Percentiles rank a stretch among this genome's conserved stretches.
Conservation (phyloP, 2,888 invertebrate species). For the Phania funesta region DNA sequence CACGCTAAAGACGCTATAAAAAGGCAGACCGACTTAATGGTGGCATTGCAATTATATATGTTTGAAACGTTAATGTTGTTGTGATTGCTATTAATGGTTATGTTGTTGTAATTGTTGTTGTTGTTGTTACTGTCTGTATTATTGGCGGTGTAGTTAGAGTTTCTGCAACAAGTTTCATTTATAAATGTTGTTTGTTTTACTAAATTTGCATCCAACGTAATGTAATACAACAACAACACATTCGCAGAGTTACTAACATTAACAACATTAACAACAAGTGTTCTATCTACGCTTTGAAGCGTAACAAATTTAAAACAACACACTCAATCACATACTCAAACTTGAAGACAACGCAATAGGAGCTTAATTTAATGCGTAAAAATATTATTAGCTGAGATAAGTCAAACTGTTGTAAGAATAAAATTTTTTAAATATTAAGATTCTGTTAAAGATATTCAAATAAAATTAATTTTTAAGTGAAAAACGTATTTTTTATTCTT, state of each 20-base stretch:
- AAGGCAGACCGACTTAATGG: slow-evolving; percentile 54
- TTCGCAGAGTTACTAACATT: slow-evolving; percentile 31
- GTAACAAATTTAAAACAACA: slow-evolving; percentile 61
- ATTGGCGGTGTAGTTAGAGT: not conserved
- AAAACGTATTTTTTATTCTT: too few species aligned
- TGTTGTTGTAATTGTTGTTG: not conserved
- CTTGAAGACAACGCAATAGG: not conserved
- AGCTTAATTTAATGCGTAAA: slow-evolving; percentile 11
- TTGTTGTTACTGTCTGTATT: not conserved
- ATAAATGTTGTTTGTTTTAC: not conserved
- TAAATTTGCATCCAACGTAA: slow-evolving; percentile 55
- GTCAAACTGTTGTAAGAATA: too few species aligned
- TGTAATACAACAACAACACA: slow-evolving; percentile 7
- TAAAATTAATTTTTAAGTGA: too few species aligned
- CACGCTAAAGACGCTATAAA: not conserved
- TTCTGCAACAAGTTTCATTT: slow-evolving; percentile 49
- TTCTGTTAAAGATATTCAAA: too few species aligned
- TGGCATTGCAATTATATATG: slow-evolving; percentile 60
- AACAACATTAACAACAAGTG: slow-evolving; percentile 52
- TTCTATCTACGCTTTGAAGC: slow-evolving; percentile 68
- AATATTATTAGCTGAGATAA: not conserved
- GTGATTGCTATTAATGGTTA: slow-evolving; percentile 1
- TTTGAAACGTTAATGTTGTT: slow-evolving; percentile 25
- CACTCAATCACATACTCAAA: not conserved
- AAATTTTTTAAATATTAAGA: too few species aligned